A percentile compares a stretch with the other conserved stretches of the same genome.
phyloP scores from a whole-genome alignment of 2,113 vertebrate genomes.

The Entosphenus tridentatus region DNA sequence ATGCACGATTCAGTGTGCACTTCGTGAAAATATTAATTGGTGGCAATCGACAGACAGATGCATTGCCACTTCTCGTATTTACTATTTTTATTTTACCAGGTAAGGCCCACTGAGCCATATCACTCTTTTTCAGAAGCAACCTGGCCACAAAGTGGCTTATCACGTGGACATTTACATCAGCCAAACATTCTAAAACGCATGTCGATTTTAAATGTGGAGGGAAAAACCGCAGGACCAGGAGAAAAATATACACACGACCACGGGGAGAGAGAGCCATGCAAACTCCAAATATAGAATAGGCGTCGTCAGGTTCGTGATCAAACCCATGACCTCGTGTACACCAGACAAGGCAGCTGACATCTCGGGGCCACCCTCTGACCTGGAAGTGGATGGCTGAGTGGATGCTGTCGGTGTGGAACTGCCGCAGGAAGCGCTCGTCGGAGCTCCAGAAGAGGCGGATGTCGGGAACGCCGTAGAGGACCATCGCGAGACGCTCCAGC shows the following conservation, averaged over 20 bases:
- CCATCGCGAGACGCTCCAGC: conserved; percentile 72
- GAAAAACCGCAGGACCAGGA: background rate
- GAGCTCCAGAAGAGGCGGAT: conserved; percentile 87
- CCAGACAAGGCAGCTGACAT: background rate
- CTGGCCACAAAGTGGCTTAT: no score
- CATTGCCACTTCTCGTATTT: no score
- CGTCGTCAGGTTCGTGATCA: background rate
- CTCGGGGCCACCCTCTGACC: conserved; percentile 24
- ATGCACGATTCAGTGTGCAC: no score
- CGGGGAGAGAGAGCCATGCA: background rate
- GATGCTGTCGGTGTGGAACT: conserved; percentile 41
- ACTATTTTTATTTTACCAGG: no score
- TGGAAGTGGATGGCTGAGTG: conserved; percentile 46
- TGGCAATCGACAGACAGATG: no score
- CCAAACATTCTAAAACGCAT: background rate
- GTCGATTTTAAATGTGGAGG: background rate
- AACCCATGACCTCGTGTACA: background rate
- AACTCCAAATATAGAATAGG: background rate
- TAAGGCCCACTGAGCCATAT: no score
- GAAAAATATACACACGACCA: background rate
- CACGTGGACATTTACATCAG: no score
- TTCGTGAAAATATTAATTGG: no score
- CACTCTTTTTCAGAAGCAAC: no score
- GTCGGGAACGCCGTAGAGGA: conserved; percentile 59
- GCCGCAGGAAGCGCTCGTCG: conserved; percentile 54